A percentile compares a stretch with the other conserved stretches of the same genome.
phyloP scores from a whole-genome alignment of 2,113 vertebrate genomes.

The Gymnorhina tibicen region DNA sequence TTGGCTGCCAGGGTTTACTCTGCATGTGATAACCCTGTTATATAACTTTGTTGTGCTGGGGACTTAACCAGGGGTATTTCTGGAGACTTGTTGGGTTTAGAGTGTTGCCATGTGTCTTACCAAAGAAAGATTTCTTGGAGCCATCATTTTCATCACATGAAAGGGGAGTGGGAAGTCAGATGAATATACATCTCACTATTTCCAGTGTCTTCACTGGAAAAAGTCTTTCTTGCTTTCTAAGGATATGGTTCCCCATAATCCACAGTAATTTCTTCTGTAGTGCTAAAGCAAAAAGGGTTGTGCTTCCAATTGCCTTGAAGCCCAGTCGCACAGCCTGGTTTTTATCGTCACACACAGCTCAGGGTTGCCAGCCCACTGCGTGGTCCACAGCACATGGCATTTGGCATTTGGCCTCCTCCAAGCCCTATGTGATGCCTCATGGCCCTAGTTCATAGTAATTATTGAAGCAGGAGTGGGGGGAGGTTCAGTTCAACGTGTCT shows the following conservation, averaged over 20 bases:
- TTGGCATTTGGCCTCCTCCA: slow-evolving; percentile 6
- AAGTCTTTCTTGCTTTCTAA: neutral
- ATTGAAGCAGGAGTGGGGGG: neutral
- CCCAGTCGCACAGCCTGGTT: neutral
- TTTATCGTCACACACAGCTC: neutral
- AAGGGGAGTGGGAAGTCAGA: neutral
- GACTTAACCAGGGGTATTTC: neutral
- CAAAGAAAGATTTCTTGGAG: neutral
- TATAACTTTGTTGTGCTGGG: neutral
- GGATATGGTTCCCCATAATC: neutral
- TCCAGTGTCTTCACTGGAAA: neutral
- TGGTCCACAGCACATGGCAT: neutral
- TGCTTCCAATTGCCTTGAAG: neutral
- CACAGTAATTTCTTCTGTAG: neutral
- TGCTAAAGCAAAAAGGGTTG: neutral
- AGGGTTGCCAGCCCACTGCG: neutral
- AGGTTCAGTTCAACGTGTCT: neutral
- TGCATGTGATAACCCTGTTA: neutral
- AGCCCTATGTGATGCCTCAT: neutral
- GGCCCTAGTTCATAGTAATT: neutral
- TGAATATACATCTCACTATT: neutral
- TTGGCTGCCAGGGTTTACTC: neutral
- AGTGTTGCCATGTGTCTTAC: neutral
- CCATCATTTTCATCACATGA: neutral
- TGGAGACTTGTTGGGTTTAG: neutral